Percentiles rank a stretch among this genome's conserved stretches.
Conservation (phyloP, 1,140 invertebrate species). For the Scaptomyza pallida region DNA sequence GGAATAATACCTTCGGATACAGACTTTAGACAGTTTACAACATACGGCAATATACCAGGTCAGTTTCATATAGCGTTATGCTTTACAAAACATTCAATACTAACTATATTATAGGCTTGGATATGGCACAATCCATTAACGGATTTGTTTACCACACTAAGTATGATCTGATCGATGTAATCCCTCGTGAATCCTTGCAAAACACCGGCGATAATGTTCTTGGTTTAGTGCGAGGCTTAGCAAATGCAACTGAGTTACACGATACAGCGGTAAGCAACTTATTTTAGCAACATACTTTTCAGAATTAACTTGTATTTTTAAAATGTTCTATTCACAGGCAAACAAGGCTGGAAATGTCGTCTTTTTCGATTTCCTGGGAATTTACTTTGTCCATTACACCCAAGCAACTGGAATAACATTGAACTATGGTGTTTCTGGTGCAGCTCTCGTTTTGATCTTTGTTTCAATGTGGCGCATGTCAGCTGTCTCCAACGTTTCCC, state of each 20-base stretch:
- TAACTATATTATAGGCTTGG: conserved; percentile 85
- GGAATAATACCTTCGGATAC: conserved; percentile 94
- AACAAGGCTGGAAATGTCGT: conserved; percentile 86
- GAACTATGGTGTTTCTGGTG: conserved; percentile 85
- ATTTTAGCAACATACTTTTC: conserved; percentile 37
- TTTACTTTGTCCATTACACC: conserved; percentile 88
- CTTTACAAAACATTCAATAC: neutral
- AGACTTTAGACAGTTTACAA: conserved; percentile 93
- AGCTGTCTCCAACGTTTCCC: conserved; percentile 30
- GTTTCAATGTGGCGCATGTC: conserved; percentile 64
- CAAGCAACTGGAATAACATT: conserved; percentile 85
- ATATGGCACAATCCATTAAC: conserved; percentile 96
- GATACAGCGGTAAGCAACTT: conserved; percentile 85
- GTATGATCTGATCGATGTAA: conserved; percentile 90
- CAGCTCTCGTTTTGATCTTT: conserved; percentile 83
- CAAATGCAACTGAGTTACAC: conserved; percentile 86
- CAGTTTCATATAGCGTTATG: neutral
- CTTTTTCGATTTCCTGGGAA: conserved; percentile 91
- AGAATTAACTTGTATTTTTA: conserved; percentile 76
- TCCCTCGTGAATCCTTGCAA: conserved; percentile 92
- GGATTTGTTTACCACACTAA: conserved; percentile 96
- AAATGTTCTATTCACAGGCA: conserved; percentile 71
- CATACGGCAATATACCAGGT: conserved; percentile 86
- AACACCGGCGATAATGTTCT: conserved; percentile 92
- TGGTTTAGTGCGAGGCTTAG: conserved; percentile 87